phyloP scores from a whole-genome alignment of 2,888 invertebrate species.

The Cryptocheilus praepositus region DNA sequence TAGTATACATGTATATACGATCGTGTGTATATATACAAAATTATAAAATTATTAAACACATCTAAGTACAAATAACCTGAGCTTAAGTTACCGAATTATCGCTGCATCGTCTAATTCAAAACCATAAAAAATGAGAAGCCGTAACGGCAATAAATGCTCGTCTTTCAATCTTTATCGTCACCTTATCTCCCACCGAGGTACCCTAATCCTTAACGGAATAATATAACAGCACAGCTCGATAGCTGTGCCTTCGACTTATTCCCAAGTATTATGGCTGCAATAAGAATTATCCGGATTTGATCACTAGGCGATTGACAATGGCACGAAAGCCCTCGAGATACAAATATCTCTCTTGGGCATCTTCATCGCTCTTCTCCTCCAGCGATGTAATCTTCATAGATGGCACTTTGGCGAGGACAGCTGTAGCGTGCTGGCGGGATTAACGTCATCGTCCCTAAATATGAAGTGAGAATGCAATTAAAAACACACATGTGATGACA shows the following conservation, averaged over 20 bases:
- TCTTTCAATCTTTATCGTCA: no score
- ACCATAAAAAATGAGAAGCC: slow-evolving; percentile 5
- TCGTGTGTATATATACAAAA: slow-evolving; percentile 13
- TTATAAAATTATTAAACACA: background rate
- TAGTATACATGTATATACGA: background rate
- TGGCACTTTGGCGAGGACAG: slow-evolving; percentile 63
- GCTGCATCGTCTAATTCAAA: no score
- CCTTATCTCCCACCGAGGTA: no score
- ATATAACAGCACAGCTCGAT: no score
- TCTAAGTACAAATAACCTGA: slow-evolving; percentile 18
- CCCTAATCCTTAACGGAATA: no score
- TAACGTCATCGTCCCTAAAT: slow-evolving; percentile 65
- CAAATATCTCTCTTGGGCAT: background rate
- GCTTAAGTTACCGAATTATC: background rate
- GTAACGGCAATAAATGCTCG: no score
- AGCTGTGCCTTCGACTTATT: no score
- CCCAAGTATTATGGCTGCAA: no score
- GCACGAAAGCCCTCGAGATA: no score
- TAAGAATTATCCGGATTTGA: no score
- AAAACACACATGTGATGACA: slow-evolving; percentile 17
- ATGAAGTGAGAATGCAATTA: slow-evolving; percentile 53
- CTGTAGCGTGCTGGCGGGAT: slow-evolving; percentile 43
- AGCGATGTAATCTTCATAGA: slow-evolving; percentile 59
- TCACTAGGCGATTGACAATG: no score
- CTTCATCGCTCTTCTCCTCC: background rate